Evolutionary conservation across 2,113 vertebrate species (phyloP).

Genomic region (Tachysurus vachellii): DNA sequence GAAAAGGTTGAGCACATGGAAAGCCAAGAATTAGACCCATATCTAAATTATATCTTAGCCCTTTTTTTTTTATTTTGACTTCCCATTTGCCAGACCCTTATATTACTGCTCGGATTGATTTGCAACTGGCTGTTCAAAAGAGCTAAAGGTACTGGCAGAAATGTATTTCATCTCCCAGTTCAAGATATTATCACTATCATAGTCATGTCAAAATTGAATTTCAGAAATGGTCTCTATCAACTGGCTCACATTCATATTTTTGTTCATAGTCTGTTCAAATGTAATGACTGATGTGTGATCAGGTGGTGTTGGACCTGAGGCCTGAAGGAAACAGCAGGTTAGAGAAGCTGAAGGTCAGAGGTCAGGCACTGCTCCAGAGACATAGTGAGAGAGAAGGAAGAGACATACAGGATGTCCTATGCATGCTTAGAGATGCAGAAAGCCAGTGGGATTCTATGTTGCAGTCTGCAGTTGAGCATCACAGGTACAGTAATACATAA

Average conservation of each 20-base stretch:
- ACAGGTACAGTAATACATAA: conserved; percentile 35
- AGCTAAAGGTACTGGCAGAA: conserved; percentile 4
- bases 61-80: background rate
- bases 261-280: background rate
- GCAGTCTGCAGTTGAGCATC: conserved; percentile 26
- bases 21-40: background rate
- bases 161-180: conserved; percentile 8
- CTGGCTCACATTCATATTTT: background rate
- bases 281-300: background rate
- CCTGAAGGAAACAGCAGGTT: conserved; percentile 35
- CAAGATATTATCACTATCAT: background rate
- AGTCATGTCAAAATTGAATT: conserved; percentile 25
- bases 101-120: conserved; percentile 19
- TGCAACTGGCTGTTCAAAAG: background rate
- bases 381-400: background rate
- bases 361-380: conserved; percentile 30
- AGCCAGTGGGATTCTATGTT: conserved; percentile 21
- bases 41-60: conserved; percentile 20
- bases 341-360: conserved; percentile 23
- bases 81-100: conserved; percentile 3
- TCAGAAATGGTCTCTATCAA: background rate
- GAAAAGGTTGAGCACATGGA: conserved; percentile 5
- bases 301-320: conserved; percentile 32
- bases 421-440: background rate
- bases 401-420: conserved; percentile 1